Conservation (phyloP, 2,888 invertebrate genomes). For the Morinoia aosen region DNA sequence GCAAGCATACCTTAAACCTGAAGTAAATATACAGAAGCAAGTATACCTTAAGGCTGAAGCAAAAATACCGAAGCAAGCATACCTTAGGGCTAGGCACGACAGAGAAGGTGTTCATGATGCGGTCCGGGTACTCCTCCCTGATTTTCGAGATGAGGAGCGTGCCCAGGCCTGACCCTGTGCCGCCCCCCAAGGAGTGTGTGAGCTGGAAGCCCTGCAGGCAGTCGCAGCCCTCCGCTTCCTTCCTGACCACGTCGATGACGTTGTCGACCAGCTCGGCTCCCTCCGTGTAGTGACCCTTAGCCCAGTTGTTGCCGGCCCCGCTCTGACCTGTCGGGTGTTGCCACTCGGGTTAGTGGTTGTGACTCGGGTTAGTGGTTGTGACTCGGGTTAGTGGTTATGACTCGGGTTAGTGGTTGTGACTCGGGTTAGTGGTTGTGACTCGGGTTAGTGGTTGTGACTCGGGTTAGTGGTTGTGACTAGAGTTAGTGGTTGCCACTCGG, state of each 20-base stretch:
- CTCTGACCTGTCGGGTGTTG: constrained; percentile 77
- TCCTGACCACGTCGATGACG: constrained; percentile 76
- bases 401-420: background rate
- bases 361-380: constrained; percentile 72
- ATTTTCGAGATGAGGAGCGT: constrained; percentile 96
- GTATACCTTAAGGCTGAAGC: background rate
- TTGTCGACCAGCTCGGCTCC: constrained; percentile 74
- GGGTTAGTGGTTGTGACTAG: background rate
- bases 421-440: background rate
- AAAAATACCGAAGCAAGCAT: background rate
- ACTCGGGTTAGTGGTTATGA: constrained; percentile 87
- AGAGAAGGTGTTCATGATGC: constrained; percentile 93
- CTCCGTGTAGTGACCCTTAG: constrained; percentile 79
- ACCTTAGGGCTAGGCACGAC: constrained; percentile 88
- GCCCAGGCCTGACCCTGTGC: constrained; percentile 96
- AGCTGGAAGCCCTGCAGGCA: constrained; percentile 93
- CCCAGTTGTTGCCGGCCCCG: constrained; percentile 79
- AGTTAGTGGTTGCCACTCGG: too few relatives aligned
- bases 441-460: background rate
- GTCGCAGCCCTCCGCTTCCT: constrained; percentile 87
- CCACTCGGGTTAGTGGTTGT: too few relatives aligned
- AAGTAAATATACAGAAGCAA: too few relatives aligned
- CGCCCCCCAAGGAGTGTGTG: constrained; percentile 95
- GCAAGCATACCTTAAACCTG: too few relatives aligned
- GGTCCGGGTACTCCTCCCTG: constrained; percentile 96